Evolutionary conservation across 2,797 vertebrate genomes (phyloP).

Genomic region (Rhabdophis nuchalis): DNA sequence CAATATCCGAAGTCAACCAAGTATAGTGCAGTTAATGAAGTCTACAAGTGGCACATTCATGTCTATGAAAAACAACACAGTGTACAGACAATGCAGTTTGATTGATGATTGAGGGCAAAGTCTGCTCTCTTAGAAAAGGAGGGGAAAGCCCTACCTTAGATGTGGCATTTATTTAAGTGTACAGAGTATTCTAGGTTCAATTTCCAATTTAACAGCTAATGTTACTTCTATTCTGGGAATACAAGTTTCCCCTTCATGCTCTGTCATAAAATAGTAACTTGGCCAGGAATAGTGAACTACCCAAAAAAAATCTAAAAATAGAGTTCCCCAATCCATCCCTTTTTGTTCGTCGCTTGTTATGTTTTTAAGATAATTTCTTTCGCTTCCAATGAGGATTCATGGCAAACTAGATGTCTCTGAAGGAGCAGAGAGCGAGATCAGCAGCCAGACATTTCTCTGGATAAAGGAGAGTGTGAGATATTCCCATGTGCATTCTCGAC

Average conservation of each 20-base stretch:
- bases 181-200: background rate
- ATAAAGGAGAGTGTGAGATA: background rate
- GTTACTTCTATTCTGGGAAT: background rate
- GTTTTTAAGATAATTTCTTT: background rate
- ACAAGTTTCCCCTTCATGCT: background rate
- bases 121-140: background rate
- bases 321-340: background rate
- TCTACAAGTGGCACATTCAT: background rate
- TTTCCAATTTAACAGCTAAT: background rate
- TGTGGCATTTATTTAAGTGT: background rate
- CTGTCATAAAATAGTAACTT: background rate
- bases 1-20: background rate
- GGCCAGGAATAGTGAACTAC: background rate
- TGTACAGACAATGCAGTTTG: background rate
- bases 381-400: background rate
- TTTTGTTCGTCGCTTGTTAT: background rate
- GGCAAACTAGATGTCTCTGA: background rate
- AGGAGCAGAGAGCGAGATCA: background rate
- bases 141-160: background rate
- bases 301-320: background rate
- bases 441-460: background rate
- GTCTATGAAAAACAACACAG: background rate
- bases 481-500: background rate
- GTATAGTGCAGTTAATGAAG: background rate
- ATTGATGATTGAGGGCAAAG: background rate